phyloP scores from a whole-genome alignment of 2,113 vertebrate genomes.

The Willisornis vidua region DNA sequence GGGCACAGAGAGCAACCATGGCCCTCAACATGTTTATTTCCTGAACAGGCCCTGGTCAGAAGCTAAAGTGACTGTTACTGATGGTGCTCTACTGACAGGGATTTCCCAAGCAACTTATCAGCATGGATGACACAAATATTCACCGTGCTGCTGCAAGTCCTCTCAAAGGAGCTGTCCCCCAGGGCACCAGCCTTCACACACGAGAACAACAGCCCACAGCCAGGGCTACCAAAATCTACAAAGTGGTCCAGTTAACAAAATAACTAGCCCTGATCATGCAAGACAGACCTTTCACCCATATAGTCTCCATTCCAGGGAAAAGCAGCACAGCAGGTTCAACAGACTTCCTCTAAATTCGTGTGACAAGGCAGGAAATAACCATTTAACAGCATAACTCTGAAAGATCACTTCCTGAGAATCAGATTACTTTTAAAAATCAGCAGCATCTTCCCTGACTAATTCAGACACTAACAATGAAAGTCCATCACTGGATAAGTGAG shows the following conservation, averaged over 20 bases:
- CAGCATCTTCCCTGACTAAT: background rate
- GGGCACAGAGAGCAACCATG: background rate
- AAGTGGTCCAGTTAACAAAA: background rate
- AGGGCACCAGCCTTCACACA: background rate
- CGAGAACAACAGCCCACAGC: background rate
- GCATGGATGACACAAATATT: background rate
- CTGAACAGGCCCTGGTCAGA: background rate
- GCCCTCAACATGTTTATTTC: accelerated
- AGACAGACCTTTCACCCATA: background rate
- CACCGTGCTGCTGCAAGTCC: background rate
- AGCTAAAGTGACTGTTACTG: background rate
- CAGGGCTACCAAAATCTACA: background rate
- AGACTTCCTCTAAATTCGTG: background rate
- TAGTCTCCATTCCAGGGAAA: background rate
- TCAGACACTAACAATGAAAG: background rate
- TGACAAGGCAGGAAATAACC: background rate
- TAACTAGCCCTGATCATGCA: background rate
- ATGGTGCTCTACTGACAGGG: background rate
- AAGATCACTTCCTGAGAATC: background rate
- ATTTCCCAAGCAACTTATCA: background rate
- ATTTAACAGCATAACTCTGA: background rate
- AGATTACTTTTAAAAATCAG: background rate
- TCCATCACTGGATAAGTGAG: background rate
- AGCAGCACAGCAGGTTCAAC: background rate
- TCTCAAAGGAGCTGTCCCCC: background rate